These are phyloP conservation scores for Tetranychus truncatus DNA, from an alignment of 2,888 invertebrate species.

Conservation along the genomic window DNA sequence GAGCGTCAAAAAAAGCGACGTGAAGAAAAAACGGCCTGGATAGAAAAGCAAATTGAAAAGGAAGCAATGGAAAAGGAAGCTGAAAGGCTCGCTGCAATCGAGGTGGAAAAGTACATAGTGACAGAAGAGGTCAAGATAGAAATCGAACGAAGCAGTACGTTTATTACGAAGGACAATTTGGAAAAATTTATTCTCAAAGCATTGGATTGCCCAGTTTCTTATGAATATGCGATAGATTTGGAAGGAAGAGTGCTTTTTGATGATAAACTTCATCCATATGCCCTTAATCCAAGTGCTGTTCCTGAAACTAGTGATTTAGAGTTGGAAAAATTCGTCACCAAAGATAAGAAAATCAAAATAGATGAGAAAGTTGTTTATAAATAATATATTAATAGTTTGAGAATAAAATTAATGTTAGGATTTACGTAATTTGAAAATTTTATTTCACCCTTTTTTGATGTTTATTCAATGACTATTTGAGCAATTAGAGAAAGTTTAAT, in stretches of 20 bases:
- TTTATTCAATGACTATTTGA: too few species aligned
- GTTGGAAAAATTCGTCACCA: background rate
- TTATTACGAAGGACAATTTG: constrained; percentile 19
- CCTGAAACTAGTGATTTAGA: constrained; percentile 18
- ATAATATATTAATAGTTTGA: background rate
- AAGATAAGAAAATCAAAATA: background rate
- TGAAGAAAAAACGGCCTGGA: constrained; percentile 13
- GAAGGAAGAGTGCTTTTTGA: constrained; percentile 16
- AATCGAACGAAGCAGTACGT: constrained; percentile 17
- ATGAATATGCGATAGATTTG: constrained; percentile 20
- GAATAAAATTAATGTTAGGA: background rate
- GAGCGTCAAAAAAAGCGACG: constrained; percentile 14
- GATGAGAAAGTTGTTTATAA: background rate
- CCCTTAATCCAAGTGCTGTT: constrained; percentile 17
- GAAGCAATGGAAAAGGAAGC: constrained; percentile 10
- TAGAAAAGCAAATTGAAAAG: constrained; percentile 9
- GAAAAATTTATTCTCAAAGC: constrained; percentile 18
- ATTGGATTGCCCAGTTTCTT: constrained; percentile 15
- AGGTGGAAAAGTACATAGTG: background rate
- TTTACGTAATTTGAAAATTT: background rate
- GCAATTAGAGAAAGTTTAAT: too few species aligned
- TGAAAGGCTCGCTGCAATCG: background rate
- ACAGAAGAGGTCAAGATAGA: constrained; percentile 11
- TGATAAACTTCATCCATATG: constrained; percentile 20
- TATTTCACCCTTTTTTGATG: too few species aligned